phyloP scores from a whole-genome alignment of 2,888 invertebrate genomes.

The Caenorhabditis sp. region DNA sequence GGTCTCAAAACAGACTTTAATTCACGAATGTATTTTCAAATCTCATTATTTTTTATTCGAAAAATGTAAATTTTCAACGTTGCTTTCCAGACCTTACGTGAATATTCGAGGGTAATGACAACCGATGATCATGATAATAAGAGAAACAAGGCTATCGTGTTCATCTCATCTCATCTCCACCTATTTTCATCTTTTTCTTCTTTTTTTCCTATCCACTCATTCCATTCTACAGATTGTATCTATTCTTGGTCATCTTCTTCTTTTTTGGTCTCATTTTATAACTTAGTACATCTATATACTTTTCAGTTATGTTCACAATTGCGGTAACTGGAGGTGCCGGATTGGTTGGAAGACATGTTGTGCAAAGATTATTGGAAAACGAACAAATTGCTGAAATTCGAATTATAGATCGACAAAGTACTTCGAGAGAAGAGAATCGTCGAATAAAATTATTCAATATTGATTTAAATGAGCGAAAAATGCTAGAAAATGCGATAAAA shows the following conservation, averaged over 20 bases:
- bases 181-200: neutral
- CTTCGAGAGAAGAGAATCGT: slow-evolving; percentile 29
- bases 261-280: too few species aligned
- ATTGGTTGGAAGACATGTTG: slow-evolving; percentile 60
- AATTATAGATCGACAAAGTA: slow-evolving; percentile 53
- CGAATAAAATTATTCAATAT: slow-evolving; percentile 22
- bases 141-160: neutral
- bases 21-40: too few species aligned
- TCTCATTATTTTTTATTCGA: too few species aligned
- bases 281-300: too few species aligned
- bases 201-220: slow-evolving; percentile 3
- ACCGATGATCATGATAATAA: neutral
- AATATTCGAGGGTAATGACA: slow-evolving; percentile 30
- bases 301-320: slow-evolving; percentile 43
- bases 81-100: neutral
- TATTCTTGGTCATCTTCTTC: too few species aligned
- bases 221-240: neutral
- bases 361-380: slow-evolving; percentile 55
- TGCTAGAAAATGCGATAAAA: slow-evolving; percentile 43
- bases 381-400: slow-evolving; percentile 57
- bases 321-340: slow-evolving; percentile 67
- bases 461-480: slow-evolving; percentile 47
- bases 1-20: too few species aligned
- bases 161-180: neutral
- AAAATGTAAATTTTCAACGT: too few species aligned